Evolutionary conservation across 1,140 invertebrate species (phyloP), one percentile per base, ranked within the genome.

Genomic region (Cyclargus thomasi): DNA sequence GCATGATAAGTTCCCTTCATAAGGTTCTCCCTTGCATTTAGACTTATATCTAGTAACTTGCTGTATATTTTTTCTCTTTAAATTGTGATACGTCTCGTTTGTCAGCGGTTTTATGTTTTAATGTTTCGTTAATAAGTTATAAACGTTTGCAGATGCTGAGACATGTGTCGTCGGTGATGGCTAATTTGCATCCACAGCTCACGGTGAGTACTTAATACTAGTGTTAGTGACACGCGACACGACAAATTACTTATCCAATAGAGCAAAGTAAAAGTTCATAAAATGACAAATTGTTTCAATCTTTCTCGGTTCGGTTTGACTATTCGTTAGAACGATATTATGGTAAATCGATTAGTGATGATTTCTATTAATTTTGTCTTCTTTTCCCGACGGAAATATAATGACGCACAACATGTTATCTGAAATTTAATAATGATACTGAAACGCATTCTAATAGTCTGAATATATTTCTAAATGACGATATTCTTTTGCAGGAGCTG

Each of bases 371-470:
- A 74, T 79, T 83, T 81, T 85, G 85, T 87, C 85, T 87, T 87
- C 73, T 74, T 74, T 74, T 74, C 85, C 83, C 83, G 83, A 78
- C 83, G 74, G 82, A 86, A 70, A 64, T 53, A 84, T 84, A 73
- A 82, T 86, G 83, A 81, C 81, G 83, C 55, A 80, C 55, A 80
- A 64, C 53, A n/a, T n/a, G 67, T 72, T 63, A 68, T 62, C 66
- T 65, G 21, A 65, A 53, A 14, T 70, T 62, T 72, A 63, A 73
- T 47, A 59, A 17, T 67, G 20, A 53, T 65, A 29, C 21, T 17
- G 53, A 55, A 29, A 29, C 29, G 8, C 6, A 23, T 4, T 29
- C 5, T 29, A 3, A 2, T 29, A 29, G 5, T 5, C 5, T 1
- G 8, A 29, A 29, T 29, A 29, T 29, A 29, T 17, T 65, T 55